A percentile compares a stretch with the other conserved stretches of the same genome.
Conservation (phyloP, 2,113 vertebrate species). For the Calonectris borealis region DNA sequence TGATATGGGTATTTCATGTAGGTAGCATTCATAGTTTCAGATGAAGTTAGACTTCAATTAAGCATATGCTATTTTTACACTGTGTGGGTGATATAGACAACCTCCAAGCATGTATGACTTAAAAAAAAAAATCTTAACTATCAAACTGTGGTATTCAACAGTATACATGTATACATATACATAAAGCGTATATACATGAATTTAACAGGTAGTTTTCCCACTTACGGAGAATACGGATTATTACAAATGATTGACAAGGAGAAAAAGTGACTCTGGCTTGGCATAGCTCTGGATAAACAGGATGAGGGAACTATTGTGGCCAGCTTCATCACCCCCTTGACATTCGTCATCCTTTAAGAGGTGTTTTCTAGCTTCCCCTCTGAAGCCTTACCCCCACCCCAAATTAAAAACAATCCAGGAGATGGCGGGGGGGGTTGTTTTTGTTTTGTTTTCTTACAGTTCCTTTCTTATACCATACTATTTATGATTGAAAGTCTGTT, state of each 20-base stretch:
- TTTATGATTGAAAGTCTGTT: background rate
- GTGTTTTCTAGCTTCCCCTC: background rate
- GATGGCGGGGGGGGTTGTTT: fast-evolving
- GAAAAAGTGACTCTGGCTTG: background rate
- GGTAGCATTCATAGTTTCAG: background rate
- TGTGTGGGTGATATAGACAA: background rate
- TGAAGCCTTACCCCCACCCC: background rate
- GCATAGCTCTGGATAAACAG: background rate
- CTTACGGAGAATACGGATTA: background rate
- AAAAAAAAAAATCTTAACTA: background rate
- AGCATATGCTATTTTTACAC: background rate
- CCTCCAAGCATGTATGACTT: background rate
- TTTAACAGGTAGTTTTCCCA: background rate
- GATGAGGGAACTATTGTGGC: background rate
- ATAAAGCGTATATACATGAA: background rate
- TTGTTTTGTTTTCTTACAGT: background rate
- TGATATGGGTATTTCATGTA: background rate
- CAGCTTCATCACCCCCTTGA: background rate
- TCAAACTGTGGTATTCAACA: background rate
- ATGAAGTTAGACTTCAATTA: background rate
- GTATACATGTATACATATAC: background rate
- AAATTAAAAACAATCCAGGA: background rate
- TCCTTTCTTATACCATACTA: background rate
- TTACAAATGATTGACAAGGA: background rate
- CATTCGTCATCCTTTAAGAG: background rate